A percentile compares a stretch with the other conserved stretches of the same genome.
Conservation (phyloP, 1,140 invertebrate species). For the Nomia melanderi region DNA sequence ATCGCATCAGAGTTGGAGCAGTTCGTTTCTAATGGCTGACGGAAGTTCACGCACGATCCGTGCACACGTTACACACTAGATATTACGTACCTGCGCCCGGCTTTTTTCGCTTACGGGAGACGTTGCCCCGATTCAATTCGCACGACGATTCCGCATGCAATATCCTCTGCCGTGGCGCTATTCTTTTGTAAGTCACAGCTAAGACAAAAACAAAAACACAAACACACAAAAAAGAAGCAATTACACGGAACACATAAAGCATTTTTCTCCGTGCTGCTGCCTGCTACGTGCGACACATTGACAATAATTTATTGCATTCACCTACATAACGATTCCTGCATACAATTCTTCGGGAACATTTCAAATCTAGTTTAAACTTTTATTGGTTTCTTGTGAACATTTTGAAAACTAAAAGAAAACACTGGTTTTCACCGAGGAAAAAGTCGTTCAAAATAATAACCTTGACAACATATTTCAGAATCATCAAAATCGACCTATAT, state of each 20-base stretch:
- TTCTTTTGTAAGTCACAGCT: constrained; percentile 81
- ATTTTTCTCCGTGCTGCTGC: constrained; percentile 27
- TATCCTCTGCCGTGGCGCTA: constrained; percentile 74
- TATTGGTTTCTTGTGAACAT: too few species aligned
- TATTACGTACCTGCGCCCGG: constrained; percentile 84
- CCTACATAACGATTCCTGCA: too few species aligned
- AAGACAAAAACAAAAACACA: constrained; percentile 65
- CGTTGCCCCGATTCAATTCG: constrained; percentile 64
- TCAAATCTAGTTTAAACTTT: too few species aligned
- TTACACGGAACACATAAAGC: constrained; percentile 63
- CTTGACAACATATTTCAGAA: too few species aligned
- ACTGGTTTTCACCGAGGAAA: too few species aligned
- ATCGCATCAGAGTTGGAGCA: background rate
- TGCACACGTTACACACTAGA: constrained; percentile 14
- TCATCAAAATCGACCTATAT: too few species aligned
- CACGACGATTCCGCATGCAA: constrained; percentile 64
- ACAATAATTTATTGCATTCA: too few species aligned
- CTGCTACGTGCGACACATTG: background rate
- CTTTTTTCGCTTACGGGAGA: constrained; percentile 88
- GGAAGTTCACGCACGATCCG: constrained; percentile 2
- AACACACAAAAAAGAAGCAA: constrained; percentile 69
- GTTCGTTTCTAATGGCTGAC: background rate
- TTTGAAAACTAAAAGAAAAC: too few species aligned
- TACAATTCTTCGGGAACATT: too few species aligned
- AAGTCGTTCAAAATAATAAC: too few species aligned